Conservation (phyloP, 2,113 vertebrate genomes). For the Sterrhoptilus dennistouni region DNA sequence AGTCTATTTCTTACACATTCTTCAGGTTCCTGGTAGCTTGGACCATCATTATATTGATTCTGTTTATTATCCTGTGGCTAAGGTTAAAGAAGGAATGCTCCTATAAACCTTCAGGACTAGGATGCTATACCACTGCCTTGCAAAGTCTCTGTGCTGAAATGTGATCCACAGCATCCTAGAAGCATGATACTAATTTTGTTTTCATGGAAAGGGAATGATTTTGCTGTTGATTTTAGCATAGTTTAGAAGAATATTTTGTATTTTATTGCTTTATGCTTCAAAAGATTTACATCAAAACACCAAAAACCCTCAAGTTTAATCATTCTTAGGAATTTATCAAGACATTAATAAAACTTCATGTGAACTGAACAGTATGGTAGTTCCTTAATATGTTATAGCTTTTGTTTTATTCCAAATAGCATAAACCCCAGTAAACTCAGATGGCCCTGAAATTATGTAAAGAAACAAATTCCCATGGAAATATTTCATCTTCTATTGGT, state of each 20-base stretch:
- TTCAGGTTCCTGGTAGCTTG: constrained; percentile 40
- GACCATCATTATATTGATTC: constrained; percentile 12
- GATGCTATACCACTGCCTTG: not conserved
- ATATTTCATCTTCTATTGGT: not conserved
- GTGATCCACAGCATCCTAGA: not conserved
- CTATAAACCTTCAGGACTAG: constrained; percentile 30
- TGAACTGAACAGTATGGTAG: not conserved
- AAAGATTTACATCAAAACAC: not conserved
- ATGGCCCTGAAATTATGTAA: not conserved
- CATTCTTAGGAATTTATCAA: not conserved
- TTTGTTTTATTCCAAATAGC: not conserved
- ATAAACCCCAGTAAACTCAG: not conserved
- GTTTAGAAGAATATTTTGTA: not conserved
- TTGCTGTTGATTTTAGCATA: not conserved
- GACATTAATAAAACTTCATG: not conserved
- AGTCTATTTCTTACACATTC: constrained; percentile 53
- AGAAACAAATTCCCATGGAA: not conserved
- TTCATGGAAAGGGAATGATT: not conserved
- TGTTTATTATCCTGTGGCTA: constrained; percentile 55
- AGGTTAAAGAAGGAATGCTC: constrained; percentile 48
- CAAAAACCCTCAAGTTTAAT: not conserved
- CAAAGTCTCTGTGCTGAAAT: not conserved
- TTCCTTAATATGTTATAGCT: not conserved
- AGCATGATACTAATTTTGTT: not conserved
- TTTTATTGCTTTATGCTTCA: not conserved